A percentile compares a stretch with the other conserved stretches of the same genome.
phyloP scores from a whole-genome alignment of 2,888 invertebrate species.

The Nomada fucata region DNA sequence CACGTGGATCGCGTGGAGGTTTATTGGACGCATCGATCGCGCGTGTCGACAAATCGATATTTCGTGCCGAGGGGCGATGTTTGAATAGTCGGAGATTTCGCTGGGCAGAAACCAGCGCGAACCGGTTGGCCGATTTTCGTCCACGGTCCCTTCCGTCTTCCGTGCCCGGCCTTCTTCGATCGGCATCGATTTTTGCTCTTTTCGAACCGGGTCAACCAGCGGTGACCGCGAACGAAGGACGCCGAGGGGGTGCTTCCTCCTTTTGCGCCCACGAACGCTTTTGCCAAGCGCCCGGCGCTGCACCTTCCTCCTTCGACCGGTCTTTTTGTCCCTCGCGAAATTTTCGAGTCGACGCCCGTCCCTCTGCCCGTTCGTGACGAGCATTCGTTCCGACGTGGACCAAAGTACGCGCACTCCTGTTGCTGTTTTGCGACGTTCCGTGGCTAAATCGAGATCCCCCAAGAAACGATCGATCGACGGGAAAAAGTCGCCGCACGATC shows the following conservation, averaged over 20 bases:
- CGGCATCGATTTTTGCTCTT: slow-evolving; percentile 71
- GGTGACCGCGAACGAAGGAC: slow-evolving; percentile 79
- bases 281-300: background rate
- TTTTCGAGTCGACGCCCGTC: slow-evolving; percentile 66
- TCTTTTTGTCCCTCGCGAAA: slow-evolving; percentile 47
- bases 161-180: slow-evolving; percentile 36
- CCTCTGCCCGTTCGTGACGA: slow-evolving; percentile 59
- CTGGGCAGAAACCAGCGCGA: slow-evolving; percentile 2
- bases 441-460: slow-evolving; percentile 64
- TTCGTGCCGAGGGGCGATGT: background rate
- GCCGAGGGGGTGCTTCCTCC: slow-evolving; percentile 70
- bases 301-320: slow-evolving; percentile 8
- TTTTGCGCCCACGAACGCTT: slow-evolving; percentile 44
- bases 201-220: slow-evolving; percentile 78
- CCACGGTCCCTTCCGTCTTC: slow-evolving; percentile 16
- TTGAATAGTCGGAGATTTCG: slow-evolving; percentile 7
- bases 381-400: slow-evolving; percentile 59
- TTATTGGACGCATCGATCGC: background rate
- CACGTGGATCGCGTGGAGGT: background rate
- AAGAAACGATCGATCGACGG: slow-evolving; percentile 51
- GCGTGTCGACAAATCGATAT: background rate
- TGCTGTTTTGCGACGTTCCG: slow-evolving; percentile 56
- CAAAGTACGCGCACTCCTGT: slow-evolving; percentile 63
- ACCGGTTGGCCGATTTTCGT: slow-evolving; percentile 64
- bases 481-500: slow-evolving; percentile 57